These are phyloP conservation scores for Tetropium fuscum DNA, from an alignment of 2,888 invertebrate genomes.

Conservation along the genomic window DNA sequence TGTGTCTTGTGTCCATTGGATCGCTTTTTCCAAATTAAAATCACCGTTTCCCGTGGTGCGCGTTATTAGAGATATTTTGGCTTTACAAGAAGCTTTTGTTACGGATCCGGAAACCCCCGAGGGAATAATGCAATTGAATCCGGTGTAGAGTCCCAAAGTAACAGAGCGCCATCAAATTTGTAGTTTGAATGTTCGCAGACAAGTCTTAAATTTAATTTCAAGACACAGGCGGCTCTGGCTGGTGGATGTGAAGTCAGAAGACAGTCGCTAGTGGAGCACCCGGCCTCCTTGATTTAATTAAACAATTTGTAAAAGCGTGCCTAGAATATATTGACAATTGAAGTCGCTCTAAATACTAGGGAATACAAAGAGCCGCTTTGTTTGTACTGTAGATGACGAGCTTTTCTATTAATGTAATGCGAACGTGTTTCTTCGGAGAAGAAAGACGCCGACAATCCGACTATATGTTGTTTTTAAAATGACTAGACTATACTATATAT, in stretches of 20 bases:
- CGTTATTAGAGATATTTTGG: constrained; percentile 8
- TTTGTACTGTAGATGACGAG: constrained; percentile 30
- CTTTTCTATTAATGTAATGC: constrained; percentile 26
- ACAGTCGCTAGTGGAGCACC: constrained; percentile 49
- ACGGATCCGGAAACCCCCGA: constrained; percentile 33
- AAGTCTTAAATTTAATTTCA: constrained; percentile 59
- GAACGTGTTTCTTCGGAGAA: constrained; percentile 20
- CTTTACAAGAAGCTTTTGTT: constrained; percentile 36
- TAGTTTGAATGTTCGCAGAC: constrained; percentile 48
- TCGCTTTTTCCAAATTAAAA: no score
- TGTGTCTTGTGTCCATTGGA: neutral
- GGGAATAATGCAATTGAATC: constrained; percentile 45
- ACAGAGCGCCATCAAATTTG: constrained; percentile 39
- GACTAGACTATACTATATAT: no score
- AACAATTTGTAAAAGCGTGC: constrained; percentile 66
- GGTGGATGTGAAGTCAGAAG: constrained; percentile 51
- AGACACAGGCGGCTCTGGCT: constrained; percentile 51
- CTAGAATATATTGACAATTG: constrained; percentile 62
- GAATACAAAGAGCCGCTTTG: constrained; percentile 39
- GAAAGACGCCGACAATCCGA: constrained; percentile 1
- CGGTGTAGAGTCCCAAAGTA: constrained; percentile 38
- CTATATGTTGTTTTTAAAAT: no score
- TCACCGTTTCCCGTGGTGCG: neutral
- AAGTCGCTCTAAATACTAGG: constrained; percentile 52
- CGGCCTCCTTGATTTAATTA: constrained; percentile 62